A percentile compares a stretch with the other conserved stretches of the same genome.
Evolutionary conservation across 2,113 vertebrate genomes (phyloP).

Genomic region (Heterocephalus glaber): DNA sequence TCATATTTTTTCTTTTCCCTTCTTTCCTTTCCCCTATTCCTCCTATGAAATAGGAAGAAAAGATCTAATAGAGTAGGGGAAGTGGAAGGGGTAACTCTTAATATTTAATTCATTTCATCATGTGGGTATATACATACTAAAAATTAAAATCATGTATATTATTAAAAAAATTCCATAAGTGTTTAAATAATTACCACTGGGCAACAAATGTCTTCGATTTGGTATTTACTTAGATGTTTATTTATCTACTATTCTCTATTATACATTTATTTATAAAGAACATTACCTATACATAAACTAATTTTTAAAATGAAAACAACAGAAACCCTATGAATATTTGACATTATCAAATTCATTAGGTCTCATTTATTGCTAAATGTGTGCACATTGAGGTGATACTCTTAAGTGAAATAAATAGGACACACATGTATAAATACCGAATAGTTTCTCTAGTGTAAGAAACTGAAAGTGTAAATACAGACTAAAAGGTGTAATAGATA

Average conservation of each 20-base stretch:
- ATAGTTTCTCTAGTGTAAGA: too few relatives aligned
- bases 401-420: too few relatives aligned
- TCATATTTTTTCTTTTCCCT: too few relatives aligned
- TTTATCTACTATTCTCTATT: constrained; percentile 55
- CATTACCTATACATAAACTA: constrained; percentile 69
- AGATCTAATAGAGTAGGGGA: too few relatives aligned
- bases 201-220: constrained; percentile 60
- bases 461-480: too few relatives aligned
- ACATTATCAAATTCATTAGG: constrained; percentile 65
- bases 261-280: constrained; percentile 30
- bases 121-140: constrained; percentile 54
- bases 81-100: too few relatives aligned
- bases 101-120: constrained; percentile 69
- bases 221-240: constrained; percentile 66
- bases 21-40: too few relatives aligned
- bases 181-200: constrained; percentile 67
- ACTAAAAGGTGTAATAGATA: too few relatives aligned
- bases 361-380: too few relatives aligned
- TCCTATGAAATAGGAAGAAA: too few relatives aligned
- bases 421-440: too few relatives aligned
- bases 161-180: constrained; percentile 5
- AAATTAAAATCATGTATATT: constrained; percentile 63
- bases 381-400: too few relatives aligned
- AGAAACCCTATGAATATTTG: constrained; percentile 52
- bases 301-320: constrained; percentile 53